Conservation (phyloP, 1,140 invertebrate species). For the Neodiprion pinetum region DNA sequence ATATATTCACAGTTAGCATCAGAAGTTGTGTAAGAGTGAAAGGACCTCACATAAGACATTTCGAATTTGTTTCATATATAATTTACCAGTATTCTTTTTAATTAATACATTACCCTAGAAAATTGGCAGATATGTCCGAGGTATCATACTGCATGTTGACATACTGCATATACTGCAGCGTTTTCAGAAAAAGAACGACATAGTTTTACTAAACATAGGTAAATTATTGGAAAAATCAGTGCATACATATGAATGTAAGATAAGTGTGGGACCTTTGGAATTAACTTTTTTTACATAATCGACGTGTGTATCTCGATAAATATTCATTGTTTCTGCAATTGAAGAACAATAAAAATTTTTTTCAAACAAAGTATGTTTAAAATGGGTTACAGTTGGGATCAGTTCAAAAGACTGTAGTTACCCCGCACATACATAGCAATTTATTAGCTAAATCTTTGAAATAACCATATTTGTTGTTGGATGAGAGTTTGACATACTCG, state of each 20-base stretch:
- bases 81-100: neutral
- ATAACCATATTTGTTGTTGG: constrained; percentile 13
- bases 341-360: neutral
- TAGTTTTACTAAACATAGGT: neutral
- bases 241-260: neutral
- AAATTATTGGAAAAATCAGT: neutral
- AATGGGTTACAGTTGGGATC: neutral
- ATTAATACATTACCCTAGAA: neutral
- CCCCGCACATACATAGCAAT: neutral
- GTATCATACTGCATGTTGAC: neutral
- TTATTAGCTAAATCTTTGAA: neutral
- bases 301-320: neutral
- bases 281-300: neutral
- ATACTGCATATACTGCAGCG: neutral
- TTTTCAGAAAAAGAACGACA: neutral
- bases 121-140: neutral
- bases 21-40: neutral
- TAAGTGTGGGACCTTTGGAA: neutral
- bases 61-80: neutral
- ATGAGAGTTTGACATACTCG: too few relatives aligned
- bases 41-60: neutral
- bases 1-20: neutral
- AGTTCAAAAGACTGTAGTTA: neutral
- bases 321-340: neutral
- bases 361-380: neutral